Conservation (phyloP, 1,140 invertebrate species). For the Drosophila miranda region DNA sequence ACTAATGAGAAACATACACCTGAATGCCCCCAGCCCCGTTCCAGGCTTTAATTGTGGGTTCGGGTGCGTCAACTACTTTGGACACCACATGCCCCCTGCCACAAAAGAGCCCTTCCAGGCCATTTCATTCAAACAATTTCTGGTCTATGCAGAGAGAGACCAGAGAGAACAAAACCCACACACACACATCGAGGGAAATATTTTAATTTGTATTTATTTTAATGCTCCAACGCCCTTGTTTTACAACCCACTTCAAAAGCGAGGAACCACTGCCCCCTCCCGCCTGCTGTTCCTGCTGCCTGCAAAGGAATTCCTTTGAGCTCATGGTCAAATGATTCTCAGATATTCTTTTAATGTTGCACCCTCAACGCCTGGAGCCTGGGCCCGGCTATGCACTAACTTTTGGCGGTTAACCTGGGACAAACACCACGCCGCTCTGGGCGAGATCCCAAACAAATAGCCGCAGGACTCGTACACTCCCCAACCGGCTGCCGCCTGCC, state of each 20-base stretch:
- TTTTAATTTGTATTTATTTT: conserved; percentile 80
- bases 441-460: conserved; percentile 46
- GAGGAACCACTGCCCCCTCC: not conserved
- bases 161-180: not conserved
- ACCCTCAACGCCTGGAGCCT: conserved; percentile 43
- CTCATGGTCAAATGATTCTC: conserved; percentile 75
- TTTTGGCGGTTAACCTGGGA: conserved; percentile 65
- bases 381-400: conserved; percentile 55
- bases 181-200: conserved; percentile 46
- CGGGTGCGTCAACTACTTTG: conserved; percentile 28
- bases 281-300: conserved; percentile 16
- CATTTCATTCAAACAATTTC: conserved; percentile 69
- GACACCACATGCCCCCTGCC: not conserved
- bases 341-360: conserved; percentile 71
- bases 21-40: conserved; percentile 21
- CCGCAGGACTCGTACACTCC: conserved; percentile 18
- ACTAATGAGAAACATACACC: conserved; percentile 26
- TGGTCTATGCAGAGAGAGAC: conserved; percentile 34
- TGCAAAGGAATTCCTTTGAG: conserved; percentile 64
- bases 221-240: conserved; percentile 68
- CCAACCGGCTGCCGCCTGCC: not conserved
- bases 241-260: conserved; percentile 57
- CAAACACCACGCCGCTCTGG: conserved; percentile 32
- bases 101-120: conserved; percentile 62
- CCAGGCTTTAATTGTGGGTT: conserved; percentile 45